Evolutionary conservation across 2,888 invertebrate genomes (phyloP), one percentile per base, ranked within the genome.

Genomic region (Altica lythri): DNA sequence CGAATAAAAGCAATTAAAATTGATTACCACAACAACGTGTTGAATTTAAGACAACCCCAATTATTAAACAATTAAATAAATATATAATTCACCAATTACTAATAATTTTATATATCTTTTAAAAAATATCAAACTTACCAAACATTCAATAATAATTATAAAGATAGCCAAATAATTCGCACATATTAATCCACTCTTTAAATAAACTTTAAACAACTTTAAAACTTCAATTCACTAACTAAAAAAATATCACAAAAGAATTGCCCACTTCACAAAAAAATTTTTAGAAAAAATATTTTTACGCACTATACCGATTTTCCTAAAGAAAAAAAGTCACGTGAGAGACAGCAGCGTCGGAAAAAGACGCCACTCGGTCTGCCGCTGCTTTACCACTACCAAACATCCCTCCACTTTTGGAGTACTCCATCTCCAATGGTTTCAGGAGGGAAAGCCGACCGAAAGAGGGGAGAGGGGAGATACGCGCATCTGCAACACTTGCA

Each of bases 341-440:
- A 60, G 63, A 61, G 64, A 66, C 67, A 67, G 68, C 65, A 65
- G 68, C 65, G 60, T 51, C 16, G 57, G 45, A 49, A 55, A 61
- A 53, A 60, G 62, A 67, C 69, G 69, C 67, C 70, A 67, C 66
- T 61, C 65, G 51, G 71, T 71, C 71, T 71, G 68, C 68, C 67
- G 69, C 69, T 68, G 68, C 68, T 68, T 66, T 65, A 59, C 64
- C 64, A 68, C 67, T 67, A 63, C 55, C 66, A n/a, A n/a, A n/a
- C n/a, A 62, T 62, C 66, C 65, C 52, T 42, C 55, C 53, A 40
- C 42, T 49, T 38, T 32, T 40, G 49, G 49, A 49, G 49, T 49
- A 38, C 46, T 49, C 49, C 49, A 32, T 10, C 46, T 49, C 49
- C 49, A 32, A 9, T 12, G 40, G 37, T 17, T 42, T 30, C 9